Conservation (phyloP, 2,113 vertebrate species). For the Callipepla squamata region DNA sequence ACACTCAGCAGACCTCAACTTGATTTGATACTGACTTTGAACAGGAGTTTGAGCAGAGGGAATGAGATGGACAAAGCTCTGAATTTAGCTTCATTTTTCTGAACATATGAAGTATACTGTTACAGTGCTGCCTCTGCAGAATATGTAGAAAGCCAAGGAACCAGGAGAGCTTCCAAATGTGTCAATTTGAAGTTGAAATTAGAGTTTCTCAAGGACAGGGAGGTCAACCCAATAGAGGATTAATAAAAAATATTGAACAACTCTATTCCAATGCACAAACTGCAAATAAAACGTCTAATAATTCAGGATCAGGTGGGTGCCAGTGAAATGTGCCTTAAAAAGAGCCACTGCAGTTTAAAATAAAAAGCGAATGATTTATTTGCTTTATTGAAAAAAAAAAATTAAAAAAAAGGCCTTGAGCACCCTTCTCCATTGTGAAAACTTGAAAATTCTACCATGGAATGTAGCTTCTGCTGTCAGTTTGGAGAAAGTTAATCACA, state of each 20-base stretch:
- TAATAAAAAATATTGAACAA: conserved; percentile 28
- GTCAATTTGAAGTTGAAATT: conserved; percentile 9
- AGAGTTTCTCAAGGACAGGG: neutral
- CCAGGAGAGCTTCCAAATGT: conserved; percentile 24
- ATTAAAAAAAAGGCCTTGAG: neutral
- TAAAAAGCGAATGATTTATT: neutral
- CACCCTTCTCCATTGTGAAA: neutral
- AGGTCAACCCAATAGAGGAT: conserved; percentile 28
- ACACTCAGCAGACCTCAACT: neutral
- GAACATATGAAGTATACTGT: neutral
- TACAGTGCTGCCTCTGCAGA: neutral
- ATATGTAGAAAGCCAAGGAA: conserved; percentile 18
- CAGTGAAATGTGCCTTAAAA: conserved; percentile 8
- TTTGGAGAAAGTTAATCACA: neutral
- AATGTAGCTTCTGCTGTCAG: neutral
- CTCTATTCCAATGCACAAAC: neutral
- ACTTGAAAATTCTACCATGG: neutral
- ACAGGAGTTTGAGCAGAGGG: neutral
- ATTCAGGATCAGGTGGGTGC: neutral
- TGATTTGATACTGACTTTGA: neutral
- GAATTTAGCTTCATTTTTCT: neutral
- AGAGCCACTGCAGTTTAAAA: conserved; percentile 5
- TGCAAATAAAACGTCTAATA: conserved; percentile 39
- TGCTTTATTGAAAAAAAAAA: neutral
- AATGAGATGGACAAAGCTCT: neutral